Evolutionary conservation across 2,888 invertebrate genomes (phyloP), one percentile per base, ranked within the genome.

Genomic region (Rhamnusium bicolor): DNA sequence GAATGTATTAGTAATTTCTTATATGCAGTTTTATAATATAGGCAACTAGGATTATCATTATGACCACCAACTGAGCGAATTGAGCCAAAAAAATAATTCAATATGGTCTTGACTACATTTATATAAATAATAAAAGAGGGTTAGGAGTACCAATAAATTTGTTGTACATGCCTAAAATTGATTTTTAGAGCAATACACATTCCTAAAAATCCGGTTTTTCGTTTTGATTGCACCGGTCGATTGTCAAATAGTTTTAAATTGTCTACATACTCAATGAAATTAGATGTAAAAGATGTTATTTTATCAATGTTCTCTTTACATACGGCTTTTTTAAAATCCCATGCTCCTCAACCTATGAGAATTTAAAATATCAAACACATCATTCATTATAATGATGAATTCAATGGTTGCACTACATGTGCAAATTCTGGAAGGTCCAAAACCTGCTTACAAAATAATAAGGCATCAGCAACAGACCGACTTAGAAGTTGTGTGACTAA

Each of bases 21-120:
- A 54, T 54, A 54, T 19, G 19, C 54, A 4, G 54, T 18, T 54
- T 24, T 16, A 54, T 19, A 54, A 12, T 54, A 4, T 10, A 16
- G 24, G 24, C 18, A 16, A n/a, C 18, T 54, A 10, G 54, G 21
- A 19, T 54, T 54, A 19, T 54, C 19, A 54, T 54, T 54, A 24
- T 54, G 19, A 54, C 54, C 54, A 18, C 54, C 54, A 54, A 18
- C 21, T 16, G 54, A 54, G 10, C 54, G 54, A 54, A 54, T 21
- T 18, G 54, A 54, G 10, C 54, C 54, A 54, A 54, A 54, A 10
- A 54, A 54, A n/a, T 21, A 54, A 24, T 19, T 54, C 54, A 18
- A 54, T 54, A 24, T 54, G 54, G 19, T 54, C 54, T 19, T 54
- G 54, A 24, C 46, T 46, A 14, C 46, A 46, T 46, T 46, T 46